Conservation (phyloP, 64 coral and sea anemone species). For the Montipora sp. region DNA sequence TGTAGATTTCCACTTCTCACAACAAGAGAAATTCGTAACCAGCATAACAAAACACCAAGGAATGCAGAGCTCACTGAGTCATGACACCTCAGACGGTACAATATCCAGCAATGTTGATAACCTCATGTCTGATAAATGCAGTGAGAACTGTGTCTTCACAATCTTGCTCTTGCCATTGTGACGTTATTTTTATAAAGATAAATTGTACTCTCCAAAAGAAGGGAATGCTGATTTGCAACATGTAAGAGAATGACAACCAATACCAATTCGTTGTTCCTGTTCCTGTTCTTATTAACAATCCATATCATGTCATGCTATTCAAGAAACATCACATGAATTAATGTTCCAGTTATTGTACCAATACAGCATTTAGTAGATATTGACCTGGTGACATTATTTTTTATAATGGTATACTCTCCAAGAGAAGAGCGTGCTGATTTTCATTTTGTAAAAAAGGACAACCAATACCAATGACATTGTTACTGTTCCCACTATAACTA, state of each 20-base stretch:
- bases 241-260: no score
- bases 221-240: no score
- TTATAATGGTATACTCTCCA: not conserved
- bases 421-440: not conserved
- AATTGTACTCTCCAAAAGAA: no score
- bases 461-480: not conserved
- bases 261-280: no score
- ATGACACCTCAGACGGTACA: not conserved
- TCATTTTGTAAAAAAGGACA: not conserved
- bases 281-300: no score
- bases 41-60: slow-evolving; percentile 40
- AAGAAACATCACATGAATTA: no score
- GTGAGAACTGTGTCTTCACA: no score
- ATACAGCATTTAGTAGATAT: no score
- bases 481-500: not conserved
- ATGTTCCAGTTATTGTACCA: no score
- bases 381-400: not conserved
- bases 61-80: not conserved
- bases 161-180: no score
- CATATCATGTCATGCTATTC: no score
- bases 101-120: not conserved
- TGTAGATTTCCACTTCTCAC: slow-evolving; percentile 22
- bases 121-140: not conserved
- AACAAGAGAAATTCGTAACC: slow-evolving; percentile 17
- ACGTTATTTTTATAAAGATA: no score